Percentiles rank a stretch among this genome's conserved stretches.
Evolutionary conservation across 2,113 vertebrate species (phyloP).

Genomic region (Clarias gariepinus): DNA sequence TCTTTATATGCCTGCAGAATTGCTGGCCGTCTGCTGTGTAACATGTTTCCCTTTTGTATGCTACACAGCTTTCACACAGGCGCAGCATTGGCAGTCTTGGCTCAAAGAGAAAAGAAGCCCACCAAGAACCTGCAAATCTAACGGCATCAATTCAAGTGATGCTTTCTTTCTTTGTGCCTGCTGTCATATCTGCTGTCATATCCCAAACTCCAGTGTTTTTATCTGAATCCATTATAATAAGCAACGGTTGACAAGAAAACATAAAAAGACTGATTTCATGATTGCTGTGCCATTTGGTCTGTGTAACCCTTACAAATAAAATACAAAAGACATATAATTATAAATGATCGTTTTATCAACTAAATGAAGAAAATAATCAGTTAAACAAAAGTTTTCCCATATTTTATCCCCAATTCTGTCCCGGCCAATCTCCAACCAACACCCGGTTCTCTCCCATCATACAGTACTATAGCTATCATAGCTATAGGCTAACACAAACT

Average conservation of each 20-base stretch:
- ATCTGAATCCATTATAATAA: neutral
- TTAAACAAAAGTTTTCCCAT: no score
- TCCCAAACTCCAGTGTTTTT: neutral
- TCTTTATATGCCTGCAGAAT: conserved; percentile 42
- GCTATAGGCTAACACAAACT: neutral
- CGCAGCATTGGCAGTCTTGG: conserved; percentile 13
- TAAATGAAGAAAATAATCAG: neutral
- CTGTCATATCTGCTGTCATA: conserved; percentile 14
- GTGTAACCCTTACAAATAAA: neutral
- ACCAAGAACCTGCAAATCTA: conserved; percentile 3
- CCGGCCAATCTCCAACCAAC: neutral
- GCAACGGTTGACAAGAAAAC: neutral
- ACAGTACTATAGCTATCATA: neutral
- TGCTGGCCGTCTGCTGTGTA: conserved; percentile 25
- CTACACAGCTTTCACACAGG: conserved; percentile 23
- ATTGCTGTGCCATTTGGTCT: no score
- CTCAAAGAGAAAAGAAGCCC: conserved; percentile 12
- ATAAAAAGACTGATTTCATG: neutral
- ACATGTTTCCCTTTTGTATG: conserved; percentile 37
- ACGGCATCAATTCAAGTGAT: neutral
- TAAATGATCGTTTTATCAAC: neutral
- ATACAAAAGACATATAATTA: neutral
- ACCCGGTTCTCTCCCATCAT: neutral
- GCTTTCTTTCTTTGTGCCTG: neutral
- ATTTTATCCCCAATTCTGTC: neutral